These are phyloP conservation scores for Bunonema sp. DNA, from an alignment of 2,888 invertebrate genomes.

Conservation along the genomic window DNA sequence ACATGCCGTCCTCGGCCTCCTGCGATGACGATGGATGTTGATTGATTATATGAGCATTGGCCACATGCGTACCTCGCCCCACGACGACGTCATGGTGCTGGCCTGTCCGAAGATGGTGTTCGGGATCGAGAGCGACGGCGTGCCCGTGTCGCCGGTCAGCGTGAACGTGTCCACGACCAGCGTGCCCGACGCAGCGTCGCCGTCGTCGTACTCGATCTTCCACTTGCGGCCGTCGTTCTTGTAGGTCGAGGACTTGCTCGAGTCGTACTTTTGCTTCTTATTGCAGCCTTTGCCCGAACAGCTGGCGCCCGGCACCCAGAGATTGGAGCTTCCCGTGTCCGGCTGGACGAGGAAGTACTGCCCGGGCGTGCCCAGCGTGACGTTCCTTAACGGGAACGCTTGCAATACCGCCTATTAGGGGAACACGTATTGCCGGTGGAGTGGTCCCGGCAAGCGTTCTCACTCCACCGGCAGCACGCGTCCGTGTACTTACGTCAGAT, in stretches of 20 bases:
- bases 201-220: conserved; percentile 79
- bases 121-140: background rate
- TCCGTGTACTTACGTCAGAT: too few relatives aligned
- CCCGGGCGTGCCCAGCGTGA: conserved; percentile 14
- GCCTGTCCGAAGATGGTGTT: conserved; percentile 4
- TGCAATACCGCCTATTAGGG: too few relatives aligned
- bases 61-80: too few relatives aligned
- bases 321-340: conserved; percentile 15
- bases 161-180: conserved; percentile 72
- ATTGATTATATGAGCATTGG: background rate
- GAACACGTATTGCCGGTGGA: too few relatives aligned
- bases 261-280: conserved; percentile 76
- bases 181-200: conserved; percentile 80
- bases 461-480: too few relatives aligned
- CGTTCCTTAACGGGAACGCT: too few relatives aligned
- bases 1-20: conserved; percentile 1
- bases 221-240: conserved; percentile 72
- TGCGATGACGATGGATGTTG: too few relatives aligned
- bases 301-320: conserved; percentile 14
- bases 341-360: conserved; percentile 15
- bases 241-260: conserved; percentile 71
- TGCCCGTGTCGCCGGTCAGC: too few relatives aligned
- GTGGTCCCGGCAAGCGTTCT: too few relatives aligned
- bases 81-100: too few relatives aligned
- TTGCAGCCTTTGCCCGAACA: too few relatives aligned